These are phyloP conservation scores for Poecile atricapillus DNA, from an alignment of 2,113 vertebrate genomes.

Conservation along the genomic window DNA sequence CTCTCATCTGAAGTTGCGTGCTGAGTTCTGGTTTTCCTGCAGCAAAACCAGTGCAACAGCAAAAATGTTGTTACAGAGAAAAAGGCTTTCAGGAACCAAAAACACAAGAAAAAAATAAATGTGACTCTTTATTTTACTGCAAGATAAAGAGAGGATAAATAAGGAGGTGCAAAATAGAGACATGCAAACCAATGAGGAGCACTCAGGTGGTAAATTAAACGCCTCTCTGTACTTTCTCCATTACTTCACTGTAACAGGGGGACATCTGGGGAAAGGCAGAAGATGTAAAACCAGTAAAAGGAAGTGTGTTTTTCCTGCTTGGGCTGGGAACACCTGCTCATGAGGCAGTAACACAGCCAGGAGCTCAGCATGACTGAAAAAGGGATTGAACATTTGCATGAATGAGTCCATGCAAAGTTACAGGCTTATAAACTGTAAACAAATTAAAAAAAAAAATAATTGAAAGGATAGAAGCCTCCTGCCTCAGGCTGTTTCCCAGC, in stretches of 20 bases:
- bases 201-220: slow-evolving; percentile 2
- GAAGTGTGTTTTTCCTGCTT: background rate
- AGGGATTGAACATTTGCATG: background rate
- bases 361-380: background rate
- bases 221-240: background rate
- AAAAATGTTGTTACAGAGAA: background rate
- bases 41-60: background rate
- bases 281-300: background rate
- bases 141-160: background rate
- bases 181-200: background rate
- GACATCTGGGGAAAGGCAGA: background rate
- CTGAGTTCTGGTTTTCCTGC: background rate
- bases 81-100: background rate
- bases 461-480: background rate
- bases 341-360: background rate
- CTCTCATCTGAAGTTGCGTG: background rate
- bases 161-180: slow-evolving; percentile 3
- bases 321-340: background rate
- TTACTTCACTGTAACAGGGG: background rate
- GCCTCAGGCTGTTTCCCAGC: background rate
- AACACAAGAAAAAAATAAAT: background rate
- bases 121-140: background rate
- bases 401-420: background rate
- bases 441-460: background rate
- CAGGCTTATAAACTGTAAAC: background rate